Percentiles rank a stretch among this genome's conserved stretches.
Evolutionary conservation across 1,140 invertebrate genomes (phyloP).

Genomic region (Chymomyza costata): DNA sequence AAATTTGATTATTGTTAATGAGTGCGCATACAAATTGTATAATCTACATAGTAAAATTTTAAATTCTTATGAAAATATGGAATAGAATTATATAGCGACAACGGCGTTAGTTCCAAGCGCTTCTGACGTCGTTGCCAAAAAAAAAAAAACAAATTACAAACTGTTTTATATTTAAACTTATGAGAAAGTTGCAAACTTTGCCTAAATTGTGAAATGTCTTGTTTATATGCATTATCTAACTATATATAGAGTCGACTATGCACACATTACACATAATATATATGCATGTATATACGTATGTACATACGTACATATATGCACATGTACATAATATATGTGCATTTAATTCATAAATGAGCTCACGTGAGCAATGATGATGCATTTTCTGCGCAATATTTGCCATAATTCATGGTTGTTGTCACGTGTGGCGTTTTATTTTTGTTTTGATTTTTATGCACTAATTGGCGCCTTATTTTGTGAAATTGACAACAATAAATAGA

Average conservation of each 20-base stretch:
- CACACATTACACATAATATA: conserved; percentile 19
- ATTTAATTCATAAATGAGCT: no score
- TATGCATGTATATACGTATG: conserved; percentile 28
- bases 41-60: no score
- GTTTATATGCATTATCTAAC: conserved; percentile 1
- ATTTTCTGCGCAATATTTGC: conserved; percentile 16
- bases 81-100: conserved; percentile 47
- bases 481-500: conserved; percentile 42
- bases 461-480: conserved; percentile 35
- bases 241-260: conserved; percentile 5
- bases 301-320: conserved; percentile 26
- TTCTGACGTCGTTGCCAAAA: conserved; percentile 17
- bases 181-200: conserved; percentile 16
- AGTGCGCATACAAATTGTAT: no score
- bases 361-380: no score
- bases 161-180: conserved; percentile 5
- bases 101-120: neutral
- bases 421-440: conserved; percentile 1
- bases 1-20: no score
- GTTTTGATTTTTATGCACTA: conserved; percentile 22
- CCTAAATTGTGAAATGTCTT: conserved; percentile 42
- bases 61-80: conserved; percentile 24
- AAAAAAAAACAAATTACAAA: conserved; percentile 7
- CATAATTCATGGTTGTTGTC: conserved; percentile 26
- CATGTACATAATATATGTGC: no score